Percentiles rank a stretch among this genome's conserved stretches.
phyloP scores from a whole-genome alignment of 2,797 vertebrate genomes.

The Saxicola maurus region DNA sequence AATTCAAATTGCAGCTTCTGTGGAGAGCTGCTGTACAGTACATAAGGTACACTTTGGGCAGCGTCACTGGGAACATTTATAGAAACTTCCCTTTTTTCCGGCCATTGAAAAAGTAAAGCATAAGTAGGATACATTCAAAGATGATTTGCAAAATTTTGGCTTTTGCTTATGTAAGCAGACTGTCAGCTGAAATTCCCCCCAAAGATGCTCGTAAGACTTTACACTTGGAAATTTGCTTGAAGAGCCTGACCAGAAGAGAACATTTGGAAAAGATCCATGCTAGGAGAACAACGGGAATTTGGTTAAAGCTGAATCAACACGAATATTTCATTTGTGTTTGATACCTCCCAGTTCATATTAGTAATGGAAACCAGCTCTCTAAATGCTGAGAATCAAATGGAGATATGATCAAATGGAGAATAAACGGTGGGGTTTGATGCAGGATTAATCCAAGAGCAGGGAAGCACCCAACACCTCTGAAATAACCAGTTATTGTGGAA shows the following conservation, averaged over 20 bases:
- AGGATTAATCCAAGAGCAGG: neutral
- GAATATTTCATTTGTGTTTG: neutral
- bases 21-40: constrained; percentile 11
- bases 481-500: neutral
- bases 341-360: neutral
- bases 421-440: neutral
- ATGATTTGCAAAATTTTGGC: constrained; percentile 27
- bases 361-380: neutral
- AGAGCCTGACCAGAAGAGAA: neutral
- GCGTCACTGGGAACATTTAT: constrained; percentile 36
- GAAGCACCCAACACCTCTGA: neutral
- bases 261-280: neutral
- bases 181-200: constrained; percentile 16
- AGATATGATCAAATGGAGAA: neutral
- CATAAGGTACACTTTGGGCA: constrained; percentile 24
- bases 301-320: neutral
- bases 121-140: neutral
- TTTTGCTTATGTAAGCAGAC: constrained; percentile 44
- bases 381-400: neutral
- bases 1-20: constrained; percentile 49
- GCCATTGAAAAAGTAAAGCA: constrained; percentile 22
- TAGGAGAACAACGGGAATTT: neutral
- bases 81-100: neutral
- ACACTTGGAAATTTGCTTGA: neutral
- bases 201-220: neutral